These are phyloP conservation scores for Drosophila ohnishii DNA, from an alignment of 1,140 invertebrate genomes.

Conservation along the genomic window DNA sequence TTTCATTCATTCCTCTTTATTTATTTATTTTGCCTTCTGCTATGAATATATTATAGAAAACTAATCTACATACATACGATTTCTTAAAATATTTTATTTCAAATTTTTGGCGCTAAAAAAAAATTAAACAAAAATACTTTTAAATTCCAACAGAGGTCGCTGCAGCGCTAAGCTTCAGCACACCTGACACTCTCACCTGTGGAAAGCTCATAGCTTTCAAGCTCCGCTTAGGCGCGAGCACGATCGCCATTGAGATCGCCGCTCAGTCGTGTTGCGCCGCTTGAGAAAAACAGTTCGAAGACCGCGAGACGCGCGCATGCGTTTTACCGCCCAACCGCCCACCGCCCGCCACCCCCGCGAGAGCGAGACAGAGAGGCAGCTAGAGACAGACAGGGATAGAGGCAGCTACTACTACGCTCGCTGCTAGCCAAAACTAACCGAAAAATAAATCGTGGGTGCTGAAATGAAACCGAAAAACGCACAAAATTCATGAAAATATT, in stretches of 20 bases:
- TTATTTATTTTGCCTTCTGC: background rate
- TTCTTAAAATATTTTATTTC: background rate
- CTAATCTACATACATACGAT: too few relatives aligned
- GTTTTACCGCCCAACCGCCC: slow-evolving; percentile 30
- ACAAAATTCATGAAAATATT: slow-evolving; percentile 57
- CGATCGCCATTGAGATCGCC: slow-evolving; percentile 2
- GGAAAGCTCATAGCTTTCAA: slow-evolving; percentile 27
- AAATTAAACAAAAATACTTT: too few relatives aligned
- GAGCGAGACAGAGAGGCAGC: slow-evolving; percentile 43
- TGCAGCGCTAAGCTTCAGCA: background rate
- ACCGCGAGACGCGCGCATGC: slow-evolving; percentile 53
- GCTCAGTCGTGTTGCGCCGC: slow-evolving; percentile 68
- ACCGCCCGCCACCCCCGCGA: slow-evolving; percentile 33
- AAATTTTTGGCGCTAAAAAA: background rate
- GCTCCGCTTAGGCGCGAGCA: slow-evolving; percentile 29
- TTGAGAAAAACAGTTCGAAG: slow-evolving; percentile 58
- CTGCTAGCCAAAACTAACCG: slow-evolving; percentile 39
- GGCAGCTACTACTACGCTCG: slow-evolving; percentile 23
- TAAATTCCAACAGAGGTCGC: slow-evolving; percentile 16
- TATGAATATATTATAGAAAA: background rate
- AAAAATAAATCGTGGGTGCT: slow-evolving; percentile 65
- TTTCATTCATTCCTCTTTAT: too few relatives aligned
- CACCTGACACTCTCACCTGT: slow-evolving; percentile 28
- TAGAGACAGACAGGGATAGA: slow-evolving; percentile 33
- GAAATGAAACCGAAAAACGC: slow-evolving; percentile 60